Evolutionary conservation across 2,797 vertebrate species (phyloP), one percentile per base, ranked within the genome.

Genomic region (Eulemur albifrons): DNA sequence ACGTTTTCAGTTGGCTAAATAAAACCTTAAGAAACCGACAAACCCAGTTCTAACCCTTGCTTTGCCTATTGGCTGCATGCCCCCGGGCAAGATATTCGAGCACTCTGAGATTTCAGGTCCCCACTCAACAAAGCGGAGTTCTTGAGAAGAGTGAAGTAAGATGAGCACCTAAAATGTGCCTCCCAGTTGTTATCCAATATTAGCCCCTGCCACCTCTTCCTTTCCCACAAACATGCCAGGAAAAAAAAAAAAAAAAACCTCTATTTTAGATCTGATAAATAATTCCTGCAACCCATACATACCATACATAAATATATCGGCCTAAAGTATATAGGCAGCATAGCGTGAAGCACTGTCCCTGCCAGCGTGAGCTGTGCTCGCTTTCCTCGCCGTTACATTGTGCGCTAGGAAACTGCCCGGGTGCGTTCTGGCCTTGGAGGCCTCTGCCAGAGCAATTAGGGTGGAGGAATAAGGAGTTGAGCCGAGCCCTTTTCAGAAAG

Each of bases 291-390:
- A 50, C n/a, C 15, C n/a, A n/a, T 2, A 23, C 6, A 7, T 1
- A 15, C 27, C 10, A 8, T 14, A 67, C 1, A 32, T 30, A 32
- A 85, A 80, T 30, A 12, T 23, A 27, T 13, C 65, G 70, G 4
- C 45, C 48, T 80, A 23, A 65, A 32, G 27, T 45, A 9, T 1
- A 2, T 0, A 61, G 5, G 14, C 0, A 5, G 11, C 11, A 0
- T 3, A 17, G 20, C 21, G 0, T 3, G 38, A 35, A 27, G 6
- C 0, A 0, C 20, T 10, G 38, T 2, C 25, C 21, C 27, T 61
- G 6, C 2, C 5, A 9, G 81, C 0, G 0, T 2, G 40, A 63
- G 40, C 30, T 4, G 4, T 2, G 11, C 1, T 4, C 23, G 9
- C 70, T 23, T 5, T 50, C 14, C 50, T 40, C 20, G 4, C 20